Evolutionary conservation across 1,140 invertebrate genomes (phyloP), one percentile per base, ranked within the genome.

Genomic region (Bombyx mandarina): DNA sequence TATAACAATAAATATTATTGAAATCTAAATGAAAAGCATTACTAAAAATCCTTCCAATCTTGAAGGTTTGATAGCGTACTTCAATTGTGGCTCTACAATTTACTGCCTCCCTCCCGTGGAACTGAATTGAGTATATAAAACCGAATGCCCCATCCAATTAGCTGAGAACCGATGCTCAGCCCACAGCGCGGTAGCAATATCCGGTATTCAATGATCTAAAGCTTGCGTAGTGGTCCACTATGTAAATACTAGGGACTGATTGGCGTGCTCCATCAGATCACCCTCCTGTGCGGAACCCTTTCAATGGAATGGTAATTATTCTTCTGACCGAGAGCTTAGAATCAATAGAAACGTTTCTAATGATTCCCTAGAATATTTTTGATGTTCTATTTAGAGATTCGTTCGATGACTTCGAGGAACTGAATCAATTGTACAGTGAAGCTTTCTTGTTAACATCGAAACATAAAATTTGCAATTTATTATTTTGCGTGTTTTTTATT

Each of bases 121-220:
- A 60, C 60, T 61, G 59, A 49, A 66, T 58, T 60, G 51, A 61
- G 62, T 62, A 62, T 69, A 62, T 64, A 64, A 60, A 66, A 58
- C 54, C 52, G 52, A 65, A 62, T 63, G 58, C 61, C 56, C 64
- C 60, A 69, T 72, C 65, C 67, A 73, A 73, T 73, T 73, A 73
- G 60, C 54, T 55, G 59, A 59, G 59, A 60, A 62, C 44, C 51
- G 60, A 61, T 52, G 57, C 53, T 58, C 58, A 60, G 61, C 50
- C 45, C 56, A 12, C 54, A 49, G 55, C 56, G 60, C 52, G 58
- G 61, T 58, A 59, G 62, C 67, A 69, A 72, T 72, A 68, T 73
- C 68, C 71, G 65, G 54, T 57, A 62, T 62, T 69, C 45, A 67
- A 72, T 67, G 64, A 67, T 71, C 69, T 70, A 75, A 72, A 63